Evolutionary conservation across 1,140 invertebrate genomes (phyloP), one percentile per base, ranked within the genome.

Genomic region (Oscheius sp.): DNA sequence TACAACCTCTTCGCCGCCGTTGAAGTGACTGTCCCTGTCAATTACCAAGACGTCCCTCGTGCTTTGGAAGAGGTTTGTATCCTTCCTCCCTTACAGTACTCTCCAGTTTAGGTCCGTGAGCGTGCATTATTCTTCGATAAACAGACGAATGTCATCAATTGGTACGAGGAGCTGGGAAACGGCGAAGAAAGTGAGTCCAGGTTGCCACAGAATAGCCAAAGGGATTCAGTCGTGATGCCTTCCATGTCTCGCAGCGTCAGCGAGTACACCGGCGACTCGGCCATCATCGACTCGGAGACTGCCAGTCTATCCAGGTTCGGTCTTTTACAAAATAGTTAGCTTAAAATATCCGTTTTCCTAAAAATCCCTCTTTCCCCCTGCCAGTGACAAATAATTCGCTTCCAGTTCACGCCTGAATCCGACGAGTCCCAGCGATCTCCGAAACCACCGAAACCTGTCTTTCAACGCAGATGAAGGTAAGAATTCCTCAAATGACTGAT

Each of bases 1-100:
- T 72, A 66, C 59, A 67, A 68, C 15, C 23, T 76, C 26, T 77
- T 77, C 45, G 71, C 61, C 18, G 58, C 65, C 3, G 45, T 77
- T 20, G 59, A 77, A 32, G 63, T 77, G 13, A 42, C 55, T 20
- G 66, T 71, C 0, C 76, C 76, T 0, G 68, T 68, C 31, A 36
- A 35, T 3, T 72, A 65, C n/a, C 36, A 36, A 0, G 76, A 77
- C 28, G 76, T 77, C 18, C 52, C 28, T 0, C 42, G 35, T 1
- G 58, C 68, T 4, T 34, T 75, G 31, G 42, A 58, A 42, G 63
- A 66, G 38, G 72, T 77, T 23, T 38, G 52, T 18, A 18, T 29
- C 58, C 20, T 2, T 10, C 13, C 28, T 64, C 23, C 7, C 3
- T 3, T 18, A 29, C 31, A 10, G 3, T 29, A 32, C 1, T 20